A percentile compares a stretch with the other conserved stretches of the same genome.
Evolutionary conservation across 2,888 invertebrate genomes (phyloP).

Genomic region (Euplagia quadripunctaria): DNA sequence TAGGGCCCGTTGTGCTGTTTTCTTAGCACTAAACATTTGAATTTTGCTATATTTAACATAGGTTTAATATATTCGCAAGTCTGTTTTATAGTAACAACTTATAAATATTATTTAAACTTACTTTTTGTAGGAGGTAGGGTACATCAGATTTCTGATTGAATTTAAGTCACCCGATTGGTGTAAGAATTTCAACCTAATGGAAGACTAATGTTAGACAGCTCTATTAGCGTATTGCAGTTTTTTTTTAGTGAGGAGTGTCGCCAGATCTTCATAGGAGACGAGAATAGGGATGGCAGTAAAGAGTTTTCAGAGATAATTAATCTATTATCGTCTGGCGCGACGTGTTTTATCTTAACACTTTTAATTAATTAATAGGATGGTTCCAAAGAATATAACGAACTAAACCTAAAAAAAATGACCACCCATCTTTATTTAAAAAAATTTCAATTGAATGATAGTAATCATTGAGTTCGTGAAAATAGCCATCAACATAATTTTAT

Average conservation of each 20-base stretch:
- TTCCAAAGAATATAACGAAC: neutral
- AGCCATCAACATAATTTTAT: neutral
- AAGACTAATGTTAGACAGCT: neutral
- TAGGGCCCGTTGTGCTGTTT: slow-evolving; percentile 36
- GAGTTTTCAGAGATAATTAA: neutral
- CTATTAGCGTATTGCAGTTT: neutral
- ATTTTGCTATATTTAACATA: slow-evolving; percentile 19
- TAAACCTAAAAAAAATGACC: neutral
- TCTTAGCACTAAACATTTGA: slow-evolving; percentile 24
- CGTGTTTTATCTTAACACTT: too few species aligned
- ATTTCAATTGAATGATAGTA: neutral
- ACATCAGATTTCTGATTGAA: too few species aligned
- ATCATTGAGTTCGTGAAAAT: neutral
- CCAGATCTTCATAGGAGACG: neutral
- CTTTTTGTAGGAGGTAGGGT: neutral
- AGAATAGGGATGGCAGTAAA: neutral
- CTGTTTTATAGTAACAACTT: neutral
- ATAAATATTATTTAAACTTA: neutral
- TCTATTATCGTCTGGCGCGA: neutral
- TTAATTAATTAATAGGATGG: neutral
- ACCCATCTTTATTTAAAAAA: neutral
- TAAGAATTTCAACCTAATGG: neutral
- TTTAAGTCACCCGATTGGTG: too few species aligned
- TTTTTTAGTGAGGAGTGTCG: neutral
- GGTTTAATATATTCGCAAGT: too few species aligned